Base-by-base conservation (phyloP, 2,888 invertebrate species). In the Ormia ochracea region DNA sequence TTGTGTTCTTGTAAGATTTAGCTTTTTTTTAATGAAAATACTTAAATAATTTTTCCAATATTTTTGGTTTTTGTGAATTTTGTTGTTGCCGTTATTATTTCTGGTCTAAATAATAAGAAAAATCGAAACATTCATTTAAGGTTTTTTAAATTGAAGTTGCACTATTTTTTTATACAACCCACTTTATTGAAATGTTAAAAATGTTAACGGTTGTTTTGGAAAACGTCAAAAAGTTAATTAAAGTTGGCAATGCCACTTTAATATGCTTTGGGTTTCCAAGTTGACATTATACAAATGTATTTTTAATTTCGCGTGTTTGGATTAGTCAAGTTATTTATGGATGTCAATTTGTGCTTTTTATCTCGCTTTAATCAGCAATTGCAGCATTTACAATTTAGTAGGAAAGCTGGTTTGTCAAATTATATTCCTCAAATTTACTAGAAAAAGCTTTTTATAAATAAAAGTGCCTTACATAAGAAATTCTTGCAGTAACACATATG, bases 211-310 rank as follows among this genome's bases (percentile, higher is more conserved):
- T 12, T 21, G 14, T 23, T 2, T 9, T 10, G 10, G 0, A 14
- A 59, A 59, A 72, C 61, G 59, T 54, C 43, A 54, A 31, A 10
- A n/a, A 14, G 43, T 66, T 66, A 66, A 66, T 66, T 66, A 41
- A 66, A 66, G 66, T 66, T 66, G 66, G 54, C 66, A 54, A 43
- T 54, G 41, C 14, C 10, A 33, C 28, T 21, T 43, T 14, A 43
- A 31, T 43, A 66, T 17, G 28, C 50, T 50, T 50, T 38, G 14
- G 4, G 10, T 28, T n/a, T 6, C 1, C 7, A 66, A 19, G 12
- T 38, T 41, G 26, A 12, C 48, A 65, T 23, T 14, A 23, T 4
- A 36, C 4, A 26, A 36, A 48, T 33, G 21, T 14, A 26, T 33
- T 31, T 26, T 38, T 12, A 36, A 66, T 28, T 28, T 54, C n/a